Evolutionary conservation across 2,888 invertebrate species (phyloP).

Genomic region (Oeneis ivallda): DNA sequence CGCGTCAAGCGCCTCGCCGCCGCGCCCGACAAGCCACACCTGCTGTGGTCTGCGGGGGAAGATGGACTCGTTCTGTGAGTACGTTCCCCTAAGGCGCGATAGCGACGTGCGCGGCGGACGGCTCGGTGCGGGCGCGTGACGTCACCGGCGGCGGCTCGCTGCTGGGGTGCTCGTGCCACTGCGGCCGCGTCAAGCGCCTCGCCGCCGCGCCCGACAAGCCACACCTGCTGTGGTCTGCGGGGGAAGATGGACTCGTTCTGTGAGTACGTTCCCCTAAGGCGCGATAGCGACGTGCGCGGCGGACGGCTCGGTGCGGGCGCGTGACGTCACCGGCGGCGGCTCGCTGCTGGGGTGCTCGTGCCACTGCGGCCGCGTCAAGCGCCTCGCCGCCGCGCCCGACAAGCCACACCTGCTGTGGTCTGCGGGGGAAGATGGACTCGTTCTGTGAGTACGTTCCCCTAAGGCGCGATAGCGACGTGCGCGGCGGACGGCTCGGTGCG

Average conservation of each 20-base stretch:
- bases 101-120: conserved; percentile 86
- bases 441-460: too few species aligned
- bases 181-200: conserved; percentile 93
- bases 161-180: conserved; percentile 92
- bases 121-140: conserved; percentile 82
- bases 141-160: conserved; percentile 77
- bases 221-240: conserved; percentile 95
- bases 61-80: conserved; percentile 25
- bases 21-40: too few species aligned
- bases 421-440: too few species aligned
- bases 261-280: conserved; percentile 62
- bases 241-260: conserved; percentile 96
- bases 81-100: not conserved
- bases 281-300: too few species aligned
- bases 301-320: too few species aligned
- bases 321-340: too few species aligned
- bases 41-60: too few species aligned
- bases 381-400: too few species aligned
- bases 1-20: too few species aligned
- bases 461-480: conserved; percentile 83
- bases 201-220: conserved; percentile 93
- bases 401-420: too few species aligned
- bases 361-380: too few species aligned
- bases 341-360: too few species aligned
- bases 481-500: conserved; percentile 86